Base-by-base conservation (phyloP, 1,140 invertebrate genomes). In the Ceratosolen fusciceps region DNA sequence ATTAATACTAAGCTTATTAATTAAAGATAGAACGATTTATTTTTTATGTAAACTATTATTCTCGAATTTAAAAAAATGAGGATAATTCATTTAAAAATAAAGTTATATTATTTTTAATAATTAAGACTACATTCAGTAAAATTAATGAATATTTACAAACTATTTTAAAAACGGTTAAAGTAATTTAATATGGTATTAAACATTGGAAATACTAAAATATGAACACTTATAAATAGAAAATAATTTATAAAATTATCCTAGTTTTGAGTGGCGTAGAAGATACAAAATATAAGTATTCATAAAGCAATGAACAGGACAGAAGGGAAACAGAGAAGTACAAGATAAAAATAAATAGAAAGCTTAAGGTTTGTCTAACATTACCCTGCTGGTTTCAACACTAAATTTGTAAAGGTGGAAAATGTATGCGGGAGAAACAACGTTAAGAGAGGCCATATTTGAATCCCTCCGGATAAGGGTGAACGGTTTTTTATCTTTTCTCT, bases 361-460 rank as follows among this genome's bases (percentile, higher is more conserved):
- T 52, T 54, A 24, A 47, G 34, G 47, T 19, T 58, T 3, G 12
- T 16, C 12, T 8, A 16, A 54, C 16, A 24, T 39, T n/a, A 47
- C 43, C 65, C 21, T 31, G 73, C 16, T 67, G 67, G 75, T 43
- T 73, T 58, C 65, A 65, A 79, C 78, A 67, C 58, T 62, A 62
- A 29, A 68, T 60, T 77, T 77, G 72, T 70, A 60, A 62, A 47
- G 71, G n/a, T n/a, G 2, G 52, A 43, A 47, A 65, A 43, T 70
- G 39, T 24, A 75, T 72, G 52, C 47, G 72, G 29, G 78, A 79
- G 29, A 54, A n/a, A 14, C 29, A 34, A 56, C 77, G 56, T 60
- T 56, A 21, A 83, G 82, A 83, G 84, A 87, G 85, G 86, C 86
- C 84, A 84, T 87, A 87, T 89, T 89, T 88, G 85, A 87, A 89